Evolutionary conservation across 2,113 vertebrate species (phyloP).

Genomic region (Lophotis ruficrista): DNA sequence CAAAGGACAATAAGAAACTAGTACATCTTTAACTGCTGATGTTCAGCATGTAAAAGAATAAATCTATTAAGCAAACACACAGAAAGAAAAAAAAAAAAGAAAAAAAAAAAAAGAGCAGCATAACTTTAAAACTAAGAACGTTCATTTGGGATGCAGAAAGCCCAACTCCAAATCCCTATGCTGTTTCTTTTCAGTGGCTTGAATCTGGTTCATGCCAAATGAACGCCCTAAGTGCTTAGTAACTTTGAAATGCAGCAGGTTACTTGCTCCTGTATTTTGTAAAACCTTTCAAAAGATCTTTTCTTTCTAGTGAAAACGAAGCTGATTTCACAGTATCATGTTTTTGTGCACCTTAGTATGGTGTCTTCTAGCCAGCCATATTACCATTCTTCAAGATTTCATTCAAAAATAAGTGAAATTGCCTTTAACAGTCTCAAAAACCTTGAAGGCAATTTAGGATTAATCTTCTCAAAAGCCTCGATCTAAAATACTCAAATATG

Average conservation of each 20-base stretch:
- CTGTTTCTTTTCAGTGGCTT: background rate
- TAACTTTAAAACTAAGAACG: background rate
- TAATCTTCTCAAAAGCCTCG: background rate
- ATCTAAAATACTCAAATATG: background rate
- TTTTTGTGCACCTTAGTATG: background rate
- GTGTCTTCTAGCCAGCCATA: background rate
- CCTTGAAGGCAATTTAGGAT: background rate
- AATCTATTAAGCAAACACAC: background rate
- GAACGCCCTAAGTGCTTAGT: background rate
- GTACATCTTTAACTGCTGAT: background rate
- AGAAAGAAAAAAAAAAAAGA: background rate
- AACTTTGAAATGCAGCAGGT: constrained; percentile 10
- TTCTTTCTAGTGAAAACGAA: constrained; percentile 21
- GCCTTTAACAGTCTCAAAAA: background rate
- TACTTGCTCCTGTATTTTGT: background rate
- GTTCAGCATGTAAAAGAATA: background rate
- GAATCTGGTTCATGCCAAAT: constrained; percentile 19
- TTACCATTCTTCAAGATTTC: background rate
- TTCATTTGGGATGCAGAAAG: background rate
- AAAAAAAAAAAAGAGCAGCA: background rate
- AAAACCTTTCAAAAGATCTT: constrained; percentile 33
- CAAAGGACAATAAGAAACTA: background rate
- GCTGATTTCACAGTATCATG: constrained; percentile 3
- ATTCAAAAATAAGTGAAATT: constrained; percentile 1
- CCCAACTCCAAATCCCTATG: background rate